Evolutionary conservation across 2,888 invertebrate genomes (phyloP), one percentile per base, ranked within the genome.

Genomic region (Calameuta filiformis): DNA sequence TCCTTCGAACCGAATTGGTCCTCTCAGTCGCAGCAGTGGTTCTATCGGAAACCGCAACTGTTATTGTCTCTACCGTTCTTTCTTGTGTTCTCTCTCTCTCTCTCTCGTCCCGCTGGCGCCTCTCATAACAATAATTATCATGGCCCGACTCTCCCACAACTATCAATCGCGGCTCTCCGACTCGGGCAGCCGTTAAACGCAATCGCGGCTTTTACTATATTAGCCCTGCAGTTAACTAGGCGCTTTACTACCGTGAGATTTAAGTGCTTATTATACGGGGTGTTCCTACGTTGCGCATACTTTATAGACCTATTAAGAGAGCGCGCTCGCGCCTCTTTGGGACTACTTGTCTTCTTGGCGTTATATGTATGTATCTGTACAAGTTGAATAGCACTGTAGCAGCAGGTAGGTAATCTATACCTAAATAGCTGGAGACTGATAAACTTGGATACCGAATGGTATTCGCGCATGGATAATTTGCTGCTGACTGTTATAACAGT

Each of bases 61-160:
- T 74, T 77, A 75, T 76, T 79, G 79, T 74, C 79, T 75, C 82
- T 75, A 80, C 80, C 35, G 73, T 73, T 77, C 68, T 77, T 73
- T 77, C 68, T 37, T 68, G 69, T 79, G 73, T 75, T 73, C 15
- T 56, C 30, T 73, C 23, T 34, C n/a, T 23, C 35, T 2, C 73
- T 73, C 35, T 37, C 37, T 76, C 73, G 75, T 81, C 82, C 82
- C 86, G 83, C 87, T 88, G 89, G 86, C 87, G 88, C 89, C 89
- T 85, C 85, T 85, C 83, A 75, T 84, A 86, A 89, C 84, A 84
- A 89, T 87, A 85, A 89, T 89, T 88, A 88, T 87, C 87, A 84
- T 85, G 86, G 84, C 81, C 80, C 79, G 76, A 69, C 80, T 34
- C 69, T 56, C 77, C 77, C 69, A 56, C 34, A 73, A 56, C 76